Conservation (phyloP, 2,113 vertebrate species). For the Microtus oregoni region DNA sequence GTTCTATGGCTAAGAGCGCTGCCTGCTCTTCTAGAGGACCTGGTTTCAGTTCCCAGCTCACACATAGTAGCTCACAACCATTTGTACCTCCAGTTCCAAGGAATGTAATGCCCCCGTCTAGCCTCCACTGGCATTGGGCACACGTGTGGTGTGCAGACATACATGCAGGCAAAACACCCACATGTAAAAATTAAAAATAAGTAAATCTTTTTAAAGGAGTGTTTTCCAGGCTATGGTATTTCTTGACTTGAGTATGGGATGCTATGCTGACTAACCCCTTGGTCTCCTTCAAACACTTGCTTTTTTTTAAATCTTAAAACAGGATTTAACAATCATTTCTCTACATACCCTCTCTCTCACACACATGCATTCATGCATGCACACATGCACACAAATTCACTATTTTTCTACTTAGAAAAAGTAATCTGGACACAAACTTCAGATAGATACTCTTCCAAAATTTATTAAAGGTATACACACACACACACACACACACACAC, state of each 20-base stretch:
- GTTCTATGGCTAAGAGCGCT: no score
- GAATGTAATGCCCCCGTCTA: neutral
- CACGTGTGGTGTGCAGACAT: neutral
- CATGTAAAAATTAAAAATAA: neutral
- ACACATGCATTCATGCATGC: no score
- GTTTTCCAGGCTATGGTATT: neutral
- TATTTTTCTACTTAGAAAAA: neutral
- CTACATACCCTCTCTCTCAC: neutral
- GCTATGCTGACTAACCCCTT: neutral
- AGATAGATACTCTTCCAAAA: conserved; percentile 5
- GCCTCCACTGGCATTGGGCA: no score
- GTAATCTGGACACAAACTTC: neutral
- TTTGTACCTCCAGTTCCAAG: neutral
- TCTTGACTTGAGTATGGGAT: neutral
- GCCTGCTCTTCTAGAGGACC: neutral
- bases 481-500: no score
- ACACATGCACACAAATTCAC: neutral
- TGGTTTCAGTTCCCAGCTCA: neutral
- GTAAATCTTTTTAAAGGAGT: neutral
- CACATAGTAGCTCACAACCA: neutral
- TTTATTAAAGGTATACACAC: neutral
- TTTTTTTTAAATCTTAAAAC: neutral
- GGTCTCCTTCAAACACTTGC: neutral
- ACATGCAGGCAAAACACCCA: neutral
- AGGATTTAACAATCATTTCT: neutral